A percentile compares a stretch with the other conserved stretches of the same genome.
These are phyloP conservation scores for Sylvilagus floridanus DNA, from an alignment of 2,797 vertebrate genomes.

Conservation along the genomic window DNA sequence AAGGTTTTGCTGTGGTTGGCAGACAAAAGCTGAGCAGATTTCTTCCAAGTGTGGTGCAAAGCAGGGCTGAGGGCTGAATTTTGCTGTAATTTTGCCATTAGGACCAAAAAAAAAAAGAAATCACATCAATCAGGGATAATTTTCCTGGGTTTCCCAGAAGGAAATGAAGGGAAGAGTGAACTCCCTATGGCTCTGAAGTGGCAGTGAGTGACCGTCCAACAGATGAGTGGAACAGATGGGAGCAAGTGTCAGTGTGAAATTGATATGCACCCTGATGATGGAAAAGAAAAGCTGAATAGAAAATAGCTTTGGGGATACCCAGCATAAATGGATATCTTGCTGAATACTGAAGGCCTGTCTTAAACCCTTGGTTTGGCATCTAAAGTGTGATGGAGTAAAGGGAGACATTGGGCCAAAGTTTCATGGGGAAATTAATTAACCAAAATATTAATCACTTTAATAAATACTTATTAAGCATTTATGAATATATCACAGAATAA, in stretches of 20 bases:
- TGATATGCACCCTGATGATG: constrained; percentile 66
- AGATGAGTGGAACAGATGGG: constrained; percentile 79
- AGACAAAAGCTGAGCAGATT: constrained; percentile 71
- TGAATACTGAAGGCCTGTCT: neutral
- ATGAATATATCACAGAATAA: neutral
- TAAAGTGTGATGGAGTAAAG: neutral
- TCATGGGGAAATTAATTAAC: constrained; percentile 6
- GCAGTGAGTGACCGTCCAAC: constrained; percentile 58
- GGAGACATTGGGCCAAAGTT: neutral
- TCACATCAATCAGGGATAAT: constrained; percentile 78
- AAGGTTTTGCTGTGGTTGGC: constrained; percentile 66
- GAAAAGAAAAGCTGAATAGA: constrained; percentile 29
- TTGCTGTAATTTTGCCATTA: constrained; percentile 78
- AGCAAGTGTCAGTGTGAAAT: constrained; percentile 68
- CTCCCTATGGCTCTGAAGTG: constrained; percentile 74
- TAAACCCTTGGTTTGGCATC: neutral
- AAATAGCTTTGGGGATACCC: neutral
- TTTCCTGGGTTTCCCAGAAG: constrained; percentile 70
- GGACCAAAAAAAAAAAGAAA: constrained; percentile 73
- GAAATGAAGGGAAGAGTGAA: constrained; percentile 60
- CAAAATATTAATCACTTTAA: neutral
- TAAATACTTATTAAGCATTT: constrained; percentile 9
- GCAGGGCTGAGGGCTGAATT: constrained; percentile 47
- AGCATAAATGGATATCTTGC: neutral
- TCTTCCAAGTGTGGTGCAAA: constrained; percentile 65